Evolutionary conservation across 1,140 invertebrate genomes (phyloP).

Genomic region (Lepidurus arcticus): DNA sequence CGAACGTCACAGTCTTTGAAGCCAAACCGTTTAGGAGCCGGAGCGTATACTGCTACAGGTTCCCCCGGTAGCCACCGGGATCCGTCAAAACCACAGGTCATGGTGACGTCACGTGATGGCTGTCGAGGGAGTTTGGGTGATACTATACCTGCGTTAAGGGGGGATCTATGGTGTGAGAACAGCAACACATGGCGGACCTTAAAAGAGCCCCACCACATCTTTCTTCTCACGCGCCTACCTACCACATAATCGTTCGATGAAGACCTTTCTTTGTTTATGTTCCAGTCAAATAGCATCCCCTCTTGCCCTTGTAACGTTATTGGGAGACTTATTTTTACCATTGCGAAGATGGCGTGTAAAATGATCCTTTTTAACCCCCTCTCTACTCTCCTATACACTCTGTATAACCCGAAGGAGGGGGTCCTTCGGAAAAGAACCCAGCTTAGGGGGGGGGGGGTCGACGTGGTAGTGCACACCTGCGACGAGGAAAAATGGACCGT

Average conservation of each 20-base stretch:
- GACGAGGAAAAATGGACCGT: neutral
- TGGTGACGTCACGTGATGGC: no score
- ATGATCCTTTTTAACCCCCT: constrained; percentile 11
- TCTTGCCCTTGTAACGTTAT: neutral
- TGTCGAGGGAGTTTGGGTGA: neutral
- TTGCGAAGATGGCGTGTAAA: constrained; percentile 9
- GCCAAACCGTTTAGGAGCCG: no score
- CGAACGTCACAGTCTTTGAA: no score
- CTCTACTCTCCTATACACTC: neutral
- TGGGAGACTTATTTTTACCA: neutral
- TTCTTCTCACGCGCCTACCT: constrained; percentile 8
- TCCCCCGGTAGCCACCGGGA: no score
- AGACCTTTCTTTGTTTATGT: constrained; percentile 11
- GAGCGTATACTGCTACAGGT: no score
- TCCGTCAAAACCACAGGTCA: no score
- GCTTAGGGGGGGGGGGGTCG: neutral
- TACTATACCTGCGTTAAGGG: neutral
- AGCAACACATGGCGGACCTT: neutral
- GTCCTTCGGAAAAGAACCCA: neutral
- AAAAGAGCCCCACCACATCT: neutral
- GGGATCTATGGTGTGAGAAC: neutral
- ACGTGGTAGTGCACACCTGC: neutral
- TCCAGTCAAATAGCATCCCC: constrained; percentile 1
- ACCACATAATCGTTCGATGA: constrained; percentile 2
- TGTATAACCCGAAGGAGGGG: no score